Evolutionary conservation across 2,888 invertebrate genomes (phyloP).

Genomic region (Cantharis nigra): DNA sequence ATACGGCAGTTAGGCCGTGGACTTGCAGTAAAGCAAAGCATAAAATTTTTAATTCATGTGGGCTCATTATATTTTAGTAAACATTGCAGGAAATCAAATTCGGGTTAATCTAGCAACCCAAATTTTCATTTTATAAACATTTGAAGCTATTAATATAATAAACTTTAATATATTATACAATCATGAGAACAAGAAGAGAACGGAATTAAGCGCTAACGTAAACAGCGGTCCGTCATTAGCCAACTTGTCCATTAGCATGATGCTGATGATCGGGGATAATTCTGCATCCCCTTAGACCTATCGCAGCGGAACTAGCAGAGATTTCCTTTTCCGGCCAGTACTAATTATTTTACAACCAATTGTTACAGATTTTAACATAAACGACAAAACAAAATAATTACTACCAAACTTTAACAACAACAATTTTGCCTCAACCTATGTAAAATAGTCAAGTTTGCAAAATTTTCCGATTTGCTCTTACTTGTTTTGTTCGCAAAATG

Average conservation of each 20-base stretch:
- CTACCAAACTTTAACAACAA: neutral
- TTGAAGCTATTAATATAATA: neutral
- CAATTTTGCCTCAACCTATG: neutral
- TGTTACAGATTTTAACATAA: slow-evolving; percentile 28
- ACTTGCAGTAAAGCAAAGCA: too few relatives aligned
- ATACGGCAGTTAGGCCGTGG: too few relatives aligned
- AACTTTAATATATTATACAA: slow-evolving; percentile 6
- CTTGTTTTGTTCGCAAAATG: neutral
- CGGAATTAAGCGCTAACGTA: slow-evolving; percentile 49
- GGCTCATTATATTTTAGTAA: neutral
- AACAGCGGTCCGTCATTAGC: slow-evolving; percentile 50
- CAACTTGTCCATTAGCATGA: slow-evolving; percentile 50
- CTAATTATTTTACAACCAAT: slow-evolving; percentile 41
- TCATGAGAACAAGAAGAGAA: slow-evolving; percentile 24
- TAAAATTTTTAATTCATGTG: neutral
- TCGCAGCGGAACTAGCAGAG: slow-evolving; percentile 44
- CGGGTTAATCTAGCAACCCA: neutral
- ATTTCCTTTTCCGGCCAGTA: slow-evolving; percentile 41
- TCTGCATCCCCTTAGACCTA: slow-evolving; percentile 44
- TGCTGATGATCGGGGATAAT: slow-evolving; percentile 47
- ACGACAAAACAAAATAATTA: slow-evolving; percentile 13
- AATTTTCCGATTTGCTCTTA: neutral
- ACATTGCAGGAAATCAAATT: neutral
- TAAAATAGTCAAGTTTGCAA: neutral
- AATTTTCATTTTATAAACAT: neutral